Evolutionary conservation across 2,888 invertebrate species (phyloP), one percentile per base, ranked within the genome.

Genomic region (Rhagonycha lutea): DNA sequence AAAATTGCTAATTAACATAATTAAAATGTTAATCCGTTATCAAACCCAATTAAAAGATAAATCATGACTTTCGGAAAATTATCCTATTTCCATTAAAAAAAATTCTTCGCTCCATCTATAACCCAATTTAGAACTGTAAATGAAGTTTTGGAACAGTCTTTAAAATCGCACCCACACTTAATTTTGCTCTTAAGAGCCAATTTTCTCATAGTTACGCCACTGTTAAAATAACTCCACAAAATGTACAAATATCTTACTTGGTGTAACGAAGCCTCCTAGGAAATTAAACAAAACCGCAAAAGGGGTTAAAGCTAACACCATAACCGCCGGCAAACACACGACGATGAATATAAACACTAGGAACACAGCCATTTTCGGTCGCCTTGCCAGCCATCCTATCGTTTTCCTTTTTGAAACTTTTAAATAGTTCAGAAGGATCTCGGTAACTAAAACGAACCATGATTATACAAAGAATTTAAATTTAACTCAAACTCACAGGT

Each of bases 301-400:
- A 10, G 75, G 75, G 8, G 71, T 68, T 24, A 75, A n/a, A 1
- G 47, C 62, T 1, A 28, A 5, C 14, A 71, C 24, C 9, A 68
- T 75, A 14, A 75, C 68, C 23, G 61, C 68, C 24, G 75, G 75
- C 12, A 75, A 23, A 18, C 68, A 14, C n/a, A 68, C 28, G 4
- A 63, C 61, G 8, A 32, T 67, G 11, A 61, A 32, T 4, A 32
- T n/a, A 24, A 71, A 68, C 24, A 75, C 47, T 12, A 71, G 32
- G 3, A 61, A 4, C 24, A 71, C 11, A 4, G 67, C 61, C 24
- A 68, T 14, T 14, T 26, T 32, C 5, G 75, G 75, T 29, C 75
- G 61, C 29, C 68, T 47, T 4, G 75, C 71, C 29, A 70, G 68
- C 75, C 75, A 75, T 75, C 71, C 61, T 68, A 75, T 28, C n/a